Evolutionary conservation across 2,888 invertebrate genomes (phyloP).

Genomic region (Erebia palarica): DNA sequence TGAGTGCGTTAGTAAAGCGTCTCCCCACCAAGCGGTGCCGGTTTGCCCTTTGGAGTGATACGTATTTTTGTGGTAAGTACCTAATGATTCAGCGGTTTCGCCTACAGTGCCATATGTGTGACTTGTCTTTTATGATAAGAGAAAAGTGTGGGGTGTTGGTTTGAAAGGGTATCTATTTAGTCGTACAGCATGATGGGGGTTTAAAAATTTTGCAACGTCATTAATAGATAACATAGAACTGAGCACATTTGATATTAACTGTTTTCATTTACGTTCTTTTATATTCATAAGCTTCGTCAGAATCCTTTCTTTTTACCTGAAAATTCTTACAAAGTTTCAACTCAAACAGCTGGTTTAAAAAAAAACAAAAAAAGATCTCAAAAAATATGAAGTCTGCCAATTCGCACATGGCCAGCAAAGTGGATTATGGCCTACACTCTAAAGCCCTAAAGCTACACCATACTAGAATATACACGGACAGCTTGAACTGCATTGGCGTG

Average conservation of each 20-base stretch:
- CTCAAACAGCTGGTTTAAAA: too few species aligned
- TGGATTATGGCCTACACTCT: too few species aligned
- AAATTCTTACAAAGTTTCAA: too few species aligned
- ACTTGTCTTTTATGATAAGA: constrained; percentile 17
- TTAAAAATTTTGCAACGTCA: constrained; percentile 5
- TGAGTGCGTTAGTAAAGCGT: neutral
- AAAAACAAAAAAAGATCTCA: too few species aligned
- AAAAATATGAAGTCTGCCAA: too few species aligned
- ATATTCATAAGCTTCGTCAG: too few species aligned
- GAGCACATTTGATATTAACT: neutral
- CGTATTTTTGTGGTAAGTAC: neutral
- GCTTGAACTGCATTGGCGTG: too few species aligned
- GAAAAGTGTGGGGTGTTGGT: neutral
- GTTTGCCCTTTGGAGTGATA: neutral
- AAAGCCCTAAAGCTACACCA: too few species aligned
- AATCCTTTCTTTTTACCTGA: too few species aligned
- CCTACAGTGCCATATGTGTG: constrained; percentile 12
- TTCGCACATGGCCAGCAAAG: too few species aligned
- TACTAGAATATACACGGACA: too few species aligned
- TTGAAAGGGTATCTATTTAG: neutral
- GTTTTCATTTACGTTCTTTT: too few species aligned
- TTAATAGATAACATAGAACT: neutral
- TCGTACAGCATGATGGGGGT: neutral
- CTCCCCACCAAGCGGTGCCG: neutral
- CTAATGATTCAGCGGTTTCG: constrained; percentile 30